These are phyloP conservation scores for Therioaphis trifolii DNA, from an alignment of 2,888 invertebrate genomes.

Conservation along the genomic window DNA sequence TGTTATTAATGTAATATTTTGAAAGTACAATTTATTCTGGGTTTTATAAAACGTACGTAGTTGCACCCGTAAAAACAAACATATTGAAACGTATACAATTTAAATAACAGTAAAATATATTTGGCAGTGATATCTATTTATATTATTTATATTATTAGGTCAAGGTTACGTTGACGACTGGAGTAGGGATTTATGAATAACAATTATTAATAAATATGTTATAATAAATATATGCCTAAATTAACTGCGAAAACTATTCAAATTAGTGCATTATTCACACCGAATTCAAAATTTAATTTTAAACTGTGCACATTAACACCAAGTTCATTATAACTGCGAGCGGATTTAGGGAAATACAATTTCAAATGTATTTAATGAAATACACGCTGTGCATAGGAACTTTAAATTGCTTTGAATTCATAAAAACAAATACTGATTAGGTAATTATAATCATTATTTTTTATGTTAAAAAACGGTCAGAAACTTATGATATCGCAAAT, in stretches of 20 bases:
- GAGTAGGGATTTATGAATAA: slow-evolving; percentile 32
- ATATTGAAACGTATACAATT: neutral
- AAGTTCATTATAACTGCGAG: neutral
- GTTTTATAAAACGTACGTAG: neutral
- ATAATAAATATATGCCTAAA: neutral
- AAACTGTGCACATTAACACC: neutral
- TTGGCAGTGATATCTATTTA: slow-evolving; percentile 44
- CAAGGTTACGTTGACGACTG: slow-evolving; percentile 33
- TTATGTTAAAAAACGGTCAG: no score
- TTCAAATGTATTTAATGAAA: neutral
- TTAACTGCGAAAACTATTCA: neutral
- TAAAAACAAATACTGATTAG: neutral
- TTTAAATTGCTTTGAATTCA: neutral
- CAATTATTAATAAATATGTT: slow-evolving; percentile 4
- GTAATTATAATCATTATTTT: neutral
- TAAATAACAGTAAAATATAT: neutral
- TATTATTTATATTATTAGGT: no score
- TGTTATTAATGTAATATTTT: neutral
- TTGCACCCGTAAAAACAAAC: no score
- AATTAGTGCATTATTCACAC: neutral
- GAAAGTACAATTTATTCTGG: neutral
- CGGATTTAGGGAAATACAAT: neutral
- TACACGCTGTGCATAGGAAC: neutral
- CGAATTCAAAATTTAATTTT: neutral
- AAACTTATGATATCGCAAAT: neutral